These are phyloP conservation scores for Cranoglanis bouderius DNA, from an alignment of 2,113 vertebrate genomes.

Conservation along the genomic window DNA sequence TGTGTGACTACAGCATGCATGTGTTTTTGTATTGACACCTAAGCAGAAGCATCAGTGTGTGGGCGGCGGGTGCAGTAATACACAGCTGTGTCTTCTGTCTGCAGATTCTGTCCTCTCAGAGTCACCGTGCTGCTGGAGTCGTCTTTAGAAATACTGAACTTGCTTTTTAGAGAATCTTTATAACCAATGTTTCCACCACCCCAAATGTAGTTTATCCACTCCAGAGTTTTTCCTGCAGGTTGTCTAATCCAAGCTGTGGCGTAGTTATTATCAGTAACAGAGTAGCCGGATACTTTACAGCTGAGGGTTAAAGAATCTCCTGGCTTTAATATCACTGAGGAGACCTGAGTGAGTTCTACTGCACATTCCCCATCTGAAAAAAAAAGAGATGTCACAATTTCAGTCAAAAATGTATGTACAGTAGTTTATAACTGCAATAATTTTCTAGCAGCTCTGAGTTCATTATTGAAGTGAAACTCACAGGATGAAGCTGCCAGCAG, in stretches of 20 bases:
- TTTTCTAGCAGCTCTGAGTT: neutral
- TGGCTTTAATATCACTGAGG: neutral
- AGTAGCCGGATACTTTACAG: neutral
- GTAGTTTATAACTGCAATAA: neutral
- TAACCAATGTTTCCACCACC: neutral
- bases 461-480: neutral
- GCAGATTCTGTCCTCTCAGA: neutral
- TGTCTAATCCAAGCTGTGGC: neutral
- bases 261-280: neutral
- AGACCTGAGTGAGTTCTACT: neutral
- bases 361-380: neutral
- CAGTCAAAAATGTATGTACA: neutral
- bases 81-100: no score
- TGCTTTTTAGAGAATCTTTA: neutral
- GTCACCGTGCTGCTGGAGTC: neutral
- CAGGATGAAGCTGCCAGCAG: neutral
- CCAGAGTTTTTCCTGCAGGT: slow-evolving; percentile 16
- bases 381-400: neutral
- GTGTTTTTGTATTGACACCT: no score
- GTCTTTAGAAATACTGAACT: neutral
- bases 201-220: slow-evolving; percentile 27
- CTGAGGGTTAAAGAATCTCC: neutral
- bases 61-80: no score
- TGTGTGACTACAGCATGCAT: neutral
- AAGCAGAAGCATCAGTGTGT: no score